phyloP scores from a whole-genome alignment of 2,797 vertebrate species.

The Distichodus sexfasciatus region DNA sequence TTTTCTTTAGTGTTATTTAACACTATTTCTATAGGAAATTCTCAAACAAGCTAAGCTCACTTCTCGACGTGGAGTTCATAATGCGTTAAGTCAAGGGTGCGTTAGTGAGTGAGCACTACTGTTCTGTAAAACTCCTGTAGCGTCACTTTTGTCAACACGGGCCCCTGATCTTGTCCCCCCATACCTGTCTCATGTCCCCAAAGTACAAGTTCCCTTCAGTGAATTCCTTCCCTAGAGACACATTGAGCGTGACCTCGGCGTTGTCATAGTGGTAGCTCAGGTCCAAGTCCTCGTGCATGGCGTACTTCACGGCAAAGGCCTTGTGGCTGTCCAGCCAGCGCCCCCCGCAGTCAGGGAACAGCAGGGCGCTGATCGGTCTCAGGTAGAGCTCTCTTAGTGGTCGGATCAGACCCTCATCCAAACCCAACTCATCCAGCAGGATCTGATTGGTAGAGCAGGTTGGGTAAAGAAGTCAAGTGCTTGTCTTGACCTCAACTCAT shows the following conservation, averaged over 20 bases:
- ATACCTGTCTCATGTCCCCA: constrained; percentile 87
- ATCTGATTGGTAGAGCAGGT: constrained; percentile 69
- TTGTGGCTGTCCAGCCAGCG: constrained; percentile 87
- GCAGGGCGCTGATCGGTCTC: constrained; percentile 76
- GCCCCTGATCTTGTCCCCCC: background rate
- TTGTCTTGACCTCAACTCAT: too few relatives aligned
- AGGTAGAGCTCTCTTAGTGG: constrained; percentile 86
- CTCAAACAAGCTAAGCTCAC: background rate
- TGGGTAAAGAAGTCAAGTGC: background rate
- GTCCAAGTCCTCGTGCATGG: constrained; percentile 81
- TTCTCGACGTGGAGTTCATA: background rate
- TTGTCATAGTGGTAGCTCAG: constrained; percentile 94
- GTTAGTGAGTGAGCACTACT: background rate
- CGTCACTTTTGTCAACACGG: too few relatives aligned
- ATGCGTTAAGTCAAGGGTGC: background rate
- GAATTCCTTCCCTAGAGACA: constrained; percentile 88
- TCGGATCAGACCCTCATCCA: constrained; percentile 82
- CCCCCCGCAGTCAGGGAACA: constrained; percentile 87
- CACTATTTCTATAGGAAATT: background rate
- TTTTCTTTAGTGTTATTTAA: too few relatives aligned
- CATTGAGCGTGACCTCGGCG: constrained; percentile 90
- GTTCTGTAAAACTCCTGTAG: background rate
- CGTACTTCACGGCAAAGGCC: constrained; percentile 92
- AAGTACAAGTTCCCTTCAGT: constrained; percentile 91
- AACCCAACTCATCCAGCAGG: constrained; percentile 87